Percentiles rank a stretch among this genome's conserved stretches.
phyloP scores from a whole-genome alignment of 2,888 invertebrate species.

The Psylliodes chrysocephalus region DNA sequence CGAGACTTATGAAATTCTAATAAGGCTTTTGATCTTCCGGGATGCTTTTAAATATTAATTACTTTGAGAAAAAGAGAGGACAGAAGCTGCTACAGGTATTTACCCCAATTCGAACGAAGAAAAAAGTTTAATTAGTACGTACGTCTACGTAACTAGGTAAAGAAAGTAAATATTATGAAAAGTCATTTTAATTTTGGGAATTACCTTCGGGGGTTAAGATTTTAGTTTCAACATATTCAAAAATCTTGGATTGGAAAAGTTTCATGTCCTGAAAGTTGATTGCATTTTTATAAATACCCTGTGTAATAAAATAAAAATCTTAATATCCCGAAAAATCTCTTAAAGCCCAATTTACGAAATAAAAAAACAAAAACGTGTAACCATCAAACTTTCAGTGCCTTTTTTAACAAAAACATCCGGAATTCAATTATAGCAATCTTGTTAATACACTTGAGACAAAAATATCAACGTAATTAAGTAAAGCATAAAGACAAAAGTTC shows the following conservation, averaged over 20 bases:
- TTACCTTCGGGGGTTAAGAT: too few species aligned
- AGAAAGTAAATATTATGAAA: too few species aligned
- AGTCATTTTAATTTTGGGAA: too few species aligned
- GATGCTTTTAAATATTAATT: constrained; percentile 12
- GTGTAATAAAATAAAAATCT: too few species aligned
- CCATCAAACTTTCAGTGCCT: neutral
- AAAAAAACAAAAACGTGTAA: neutral
- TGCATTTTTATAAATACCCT: too few species aligned
- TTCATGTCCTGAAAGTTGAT: too few species aligned
- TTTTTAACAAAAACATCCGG: neutral
- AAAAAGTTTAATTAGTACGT: neutral
- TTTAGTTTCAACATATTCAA: too few species aligned
- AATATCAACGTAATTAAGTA: constrained; percentile 9
- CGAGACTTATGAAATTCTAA: constrained; percentile 3
- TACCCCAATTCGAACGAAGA: neutral
- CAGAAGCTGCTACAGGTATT: constrained; percentile 2
- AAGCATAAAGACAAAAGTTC: constrained; percentile 6
- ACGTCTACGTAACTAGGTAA: too few species aligned
- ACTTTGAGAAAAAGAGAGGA: constrained; percentile 1
- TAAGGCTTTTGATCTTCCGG: neutral
- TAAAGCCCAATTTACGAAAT: too few species aligned
- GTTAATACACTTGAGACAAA: neutral
- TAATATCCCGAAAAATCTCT: too few species aligned
- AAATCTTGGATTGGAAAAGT: too few species aligned
- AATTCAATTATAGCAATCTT: neutral